Conservation (phyloP, 2,113 vertebrate genomes). For the Gopherus evgoodei region DNA sequence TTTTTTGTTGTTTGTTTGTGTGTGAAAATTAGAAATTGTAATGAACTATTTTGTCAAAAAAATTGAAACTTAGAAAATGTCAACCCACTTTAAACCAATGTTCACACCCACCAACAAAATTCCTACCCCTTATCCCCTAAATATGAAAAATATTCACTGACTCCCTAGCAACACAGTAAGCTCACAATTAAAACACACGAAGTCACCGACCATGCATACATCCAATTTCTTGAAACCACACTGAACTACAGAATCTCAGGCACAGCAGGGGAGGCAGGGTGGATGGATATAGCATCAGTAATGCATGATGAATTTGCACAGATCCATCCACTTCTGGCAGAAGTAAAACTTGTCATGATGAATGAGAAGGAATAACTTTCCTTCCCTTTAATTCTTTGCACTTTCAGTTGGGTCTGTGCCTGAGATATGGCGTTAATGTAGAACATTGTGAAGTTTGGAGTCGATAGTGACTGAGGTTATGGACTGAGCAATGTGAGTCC, state of each 20-base stretch:
- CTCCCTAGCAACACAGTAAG: not conserved
- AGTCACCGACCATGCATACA: not conserved
- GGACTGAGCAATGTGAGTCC: not conserved
- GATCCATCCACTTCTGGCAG: not conserved
- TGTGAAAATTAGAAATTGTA: not conserved
- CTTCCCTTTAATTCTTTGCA: not conserved
- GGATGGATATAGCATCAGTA: not conserved
- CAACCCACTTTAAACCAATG: not conserved
- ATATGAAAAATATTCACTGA: not conserved
- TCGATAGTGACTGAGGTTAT: not conserved
- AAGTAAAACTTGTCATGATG: not conserved
- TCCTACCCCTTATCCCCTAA: not conserved
- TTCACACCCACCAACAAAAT: not conserved
- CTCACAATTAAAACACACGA: not conserved
- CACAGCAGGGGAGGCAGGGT: not conserved
- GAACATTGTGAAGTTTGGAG: not conserved
- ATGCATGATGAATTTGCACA: not conserved
- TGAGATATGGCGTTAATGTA: not conserved
- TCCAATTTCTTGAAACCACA: not conserved
- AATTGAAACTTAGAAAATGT: not conserved
- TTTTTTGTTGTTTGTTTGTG: constrained; percentile 9
- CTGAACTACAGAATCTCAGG: not conserved
- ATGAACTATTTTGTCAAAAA: not conserved
- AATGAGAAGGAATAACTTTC: not conserved
- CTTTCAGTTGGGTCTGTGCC: not conserved